Base-by-base conservation (phyloP, 2,113 vertebrate species). In the Ailuropoda melanoleuca region DNA sequence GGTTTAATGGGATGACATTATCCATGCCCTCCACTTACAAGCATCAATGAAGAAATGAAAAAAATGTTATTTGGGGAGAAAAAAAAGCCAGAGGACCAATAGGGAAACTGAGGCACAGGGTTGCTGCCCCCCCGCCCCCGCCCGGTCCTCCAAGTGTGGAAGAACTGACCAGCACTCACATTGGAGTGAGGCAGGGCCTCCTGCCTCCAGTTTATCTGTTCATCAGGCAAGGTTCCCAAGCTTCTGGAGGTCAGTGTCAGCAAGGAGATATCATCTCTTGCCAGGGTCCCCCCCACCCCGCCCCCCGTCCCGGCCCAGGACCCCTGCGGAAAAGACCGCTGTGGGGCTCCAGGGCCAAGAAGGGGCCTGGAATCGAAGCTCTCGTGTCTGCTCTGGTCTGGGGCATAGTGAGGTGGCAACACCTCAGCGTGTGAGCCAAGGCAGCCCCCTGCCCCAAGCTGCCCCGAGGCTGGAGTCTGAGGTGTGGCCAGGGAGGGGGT, bases 401-500 rank as follows among this genome's bases (percentile, higher is more conserved):
- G 18, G 24, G 31, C 8, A 39, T 13, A 2, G 1, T 3, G 34
- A 2, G 39, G 55, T 13, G 37, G 23, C 37, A 0, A 8, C 19
- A 21, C 4, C 81, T 56, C 31, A 8, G 37, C 4, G 23, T 15
- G 56, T 53, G 92, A 48, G 58, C 0, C 15, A 29, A 77, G 87
- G 39, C 14, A 4, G 29, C 3, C 56, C 37, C 6, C 24, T 12
- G 53, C 74, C 37, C 26, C 26, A 7, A 75, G 53, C 21, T 48
- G 64, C 78, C 31, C 14, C 7, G 24, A 58, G 53, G 72, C 90
- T 48, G 92, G 62, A 58, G 83, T 78, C 74, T 60, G 93, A 88
- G 95, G 96, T 82, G 94, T 84, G 97, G 94, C 94, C 90, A 10
- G n/a, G 1, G 11, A 48, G 66, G 75, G 70, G 21, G 58, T 64